These are phyloP conservation scores for Riparia riparia DNA, from an alignment of 2,113 vertebrate genomes.

Conservation along the genomic window DNA sequence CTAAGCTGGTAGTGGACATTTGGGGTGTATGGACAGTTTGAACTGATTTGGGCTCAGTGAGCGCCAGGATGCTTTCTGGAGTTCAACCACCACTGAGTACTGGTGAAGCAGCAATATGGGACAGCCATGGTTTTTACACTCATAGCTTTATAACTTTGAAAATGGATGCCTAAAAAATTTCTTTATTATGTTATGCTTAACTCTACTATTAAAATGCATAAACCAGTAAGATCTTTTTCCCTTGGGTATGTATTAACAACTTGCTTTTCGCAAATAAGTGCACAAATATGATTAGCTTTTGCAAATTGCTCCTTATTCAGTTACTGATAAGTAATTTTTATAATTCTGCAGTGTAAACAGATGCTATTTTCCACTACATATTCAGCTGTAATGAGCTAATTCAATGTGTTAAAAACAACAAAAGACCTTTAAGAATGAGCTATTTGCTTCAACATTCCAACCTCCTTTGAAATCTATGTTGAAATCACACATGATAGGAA, in stretches of 20 bases:
- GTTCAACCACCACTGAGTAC: neutral
- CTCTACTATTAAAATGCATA: neutral
- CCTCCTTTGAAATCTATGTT: slow-evolving; percentile 26
- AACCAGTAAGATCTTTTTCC: slow-evolving; percentile 50
- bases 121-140: neutral
- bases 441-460: slow-evolving; percentile 48
- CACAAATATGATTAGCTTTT: slow-evolving; percentile 78
- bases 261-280: slow-evolving; percentile 74
- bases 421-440: slow-evolving; percentile 66
- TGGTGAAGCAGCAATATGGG: neutral
- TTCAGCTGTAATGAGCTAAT: slow-evolving; percentile 73
- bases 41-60: neutral
- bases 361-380: slow-evolving; percentile 74
- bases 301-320: slow-evolving; percentile 75
- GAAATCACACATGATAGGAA: slow-evolving; percentile 34
- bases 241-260: slow-evolving; percentile 64
- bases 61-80: neutral
- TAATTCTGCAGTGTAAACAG: slow-evolving; percentile 76
- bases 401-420: slow-evolving; percentile 72
- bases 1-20: neutral
- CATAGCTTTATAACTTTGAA: neutral
- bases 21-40: neutral
- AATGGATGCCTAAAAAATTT: neutral
- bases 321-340: slow-evolving; percentile 80
- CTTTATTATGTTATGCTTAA: slow-evolving; percentile 18